Conservation (phyloP, 1,140 invertebrate genomes). For the Penaeus indicus region DNA sequence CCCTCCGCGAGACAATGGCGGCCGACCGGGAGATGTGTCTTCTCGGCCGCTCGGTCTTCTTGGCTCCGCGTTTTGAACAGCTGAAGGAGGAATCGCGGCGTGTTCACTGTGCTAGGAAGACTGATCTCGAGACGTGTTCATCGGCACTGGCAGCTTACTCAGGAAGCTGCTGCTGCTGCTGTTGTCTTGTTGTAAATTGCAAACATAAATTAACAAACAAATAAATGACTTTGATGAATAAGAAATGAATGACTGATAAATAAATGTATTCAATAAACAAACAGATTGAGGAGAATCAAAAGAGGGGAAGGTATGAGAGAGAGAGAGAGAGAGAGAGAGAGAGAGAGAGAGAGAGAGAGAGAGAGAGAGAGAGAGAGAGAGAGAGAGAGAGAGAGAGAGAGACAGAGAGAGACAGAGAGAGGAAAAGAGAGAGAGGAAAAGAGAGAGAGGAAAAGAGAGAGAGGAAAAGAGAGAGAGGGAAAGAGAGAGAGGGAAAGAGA, state of each 20-base stretch:
- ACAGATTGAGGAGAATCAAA: background rate
- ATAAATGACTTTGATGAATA: background rate
- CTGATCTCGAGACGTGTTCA: too few species aligned
- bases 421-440: background rate
- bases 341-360: background rate
- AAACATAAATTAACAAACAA: background rate
- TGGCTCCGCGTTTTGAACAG: too few species aligned
- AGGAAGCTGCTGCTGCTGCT: too few species aligned
- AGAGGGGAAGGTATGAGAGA: background rate
- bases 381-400: background rate
- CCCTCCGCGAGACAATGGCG: too few species aligned
- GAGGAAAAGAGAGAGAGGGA: background rate
- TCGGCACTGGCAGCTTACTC: too few species aligned
- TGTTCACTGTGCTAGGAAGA: too few species aligned
- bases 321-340: background rate
- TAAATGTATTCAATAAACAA: background rate
- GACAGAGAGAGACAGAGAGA: background rate
- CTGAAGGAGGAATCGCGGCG: too few species aligned
- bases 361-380: background rate
- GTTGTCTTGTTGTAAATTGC: too few species aligned
- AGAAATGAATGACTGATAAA: background rate
- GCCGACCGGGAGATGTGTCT: too few species aligned
- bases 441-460: background rate
- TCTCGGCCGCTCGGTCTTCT: too few species aligned
- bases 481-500: background rate